A percentile compares a stretch with the other conserved stretches of the same genome.
These are phyloP conservation scores for Ischnus inquisitorius DNA, from an alignment of 2,888 invertebrate genomes.

Conservation along the genomic window DNA sequence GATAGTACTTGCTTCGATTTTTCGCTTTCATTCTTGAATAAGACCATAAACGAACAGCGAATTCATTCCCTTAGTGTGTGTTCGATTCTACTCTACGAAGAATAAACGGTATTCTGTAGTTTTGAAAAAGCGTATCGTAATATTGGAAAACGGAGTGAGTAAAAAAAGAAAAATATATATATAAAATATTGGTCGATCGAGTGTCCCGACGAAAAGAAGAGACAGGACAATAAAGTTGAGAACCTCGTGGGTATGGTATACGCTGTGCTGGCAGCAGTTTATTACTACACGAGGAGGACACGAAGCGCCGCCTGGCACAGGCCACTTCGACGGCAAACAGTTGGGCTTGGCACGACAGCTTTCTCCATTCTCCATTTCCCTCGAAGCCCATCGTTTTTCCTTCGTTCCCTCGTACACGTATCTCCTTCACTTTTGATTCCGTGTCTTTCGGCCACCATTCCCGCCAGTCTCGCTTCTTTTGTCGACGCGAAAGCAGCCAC, in stretches of 20 bases:
- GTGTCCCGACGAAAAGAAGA: constrained; percentile 30
- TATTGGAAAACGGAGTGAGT: constrained; percentile 1
- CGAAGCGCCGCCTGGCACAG: constrained; percentile 81
- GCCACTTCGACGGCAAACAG: constrained; percentile 81
- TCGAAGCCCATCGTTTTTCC: constrained; percentile 8
- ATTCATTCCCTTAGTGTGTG: no score
- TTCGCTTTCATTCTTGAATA: no score
- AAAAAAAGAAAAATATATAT: constrained; percentile 70
- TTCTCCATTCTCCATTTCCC: constrained; percentile 59
- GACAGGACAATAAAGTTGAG: constrained; percentile 74
- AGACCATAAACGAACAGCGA: no score
- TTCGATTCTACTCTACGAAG: no score
- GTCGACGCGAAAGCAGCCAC: constrained; percentile 49
- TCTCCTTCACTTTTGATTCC: constrained; percentile 44
- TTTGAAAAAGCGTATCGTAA: no score
- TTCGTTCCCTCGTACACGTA: constrained; percentile 31
- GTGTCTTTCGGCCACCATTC: constrained; percentile 25
- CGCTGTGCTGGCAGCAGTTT: constrained; percentile 77
- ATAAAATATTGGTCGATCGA: constrained; percentile 39
- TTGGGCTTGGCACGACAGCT: constrained; percentile 81
- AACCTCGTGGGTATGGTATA: constrained; percentile 72
- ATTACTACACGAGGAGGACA: constrained; percentile 78
- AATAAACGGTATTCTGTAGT: no score
- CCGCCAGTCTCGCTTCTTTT: constrained; percentile 52
- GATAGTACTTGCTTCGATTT: no score